Percentiles rank a stretch among this genome's conserved stretches.
These are phyloP conservation scores for Melanotaenia nigrans DNA, from an alignment of 2,797 vertebrate species.

Conservation along the genomic window DNA sequence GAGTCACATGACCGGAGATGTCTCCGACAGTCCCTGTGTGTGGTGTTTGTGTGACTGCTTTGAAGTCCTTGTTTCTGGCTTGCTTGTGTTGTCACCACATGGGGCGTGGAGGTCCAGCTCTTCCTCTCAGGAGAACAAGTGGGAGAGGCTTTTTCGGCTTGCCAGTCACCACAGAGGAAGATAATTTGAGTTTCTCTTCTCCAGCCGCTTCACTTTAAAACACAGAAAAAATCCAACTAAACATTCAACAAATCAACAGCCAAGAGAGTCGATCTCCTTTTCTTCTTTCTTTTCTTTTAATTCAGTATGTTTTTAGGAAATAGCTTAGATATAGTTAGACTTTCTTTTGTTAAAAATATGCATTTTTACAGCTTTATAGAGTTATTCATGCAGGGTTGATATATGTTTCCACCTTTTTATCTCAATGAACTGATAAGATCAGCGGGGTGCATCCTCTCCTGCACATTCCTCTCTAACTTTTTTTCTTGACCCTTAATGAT, in stretches of 20 bases:
- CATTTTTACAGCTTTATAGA: background rate
- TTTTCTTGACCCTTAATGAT: slow-evolving; percentile 43
- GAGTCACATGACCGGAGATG: slow-evolving; percentile 77
- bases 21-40: slow-evolving; percentile 72
- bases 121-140: slow-evolving; percentile 59
- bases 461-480: slow-evolving; percentile 10
- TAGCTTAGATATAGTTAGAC: background rate
- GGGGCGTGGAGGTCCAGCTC: slow-evolving; percentile 53
- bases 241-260: slow-evolving; percentile 14
- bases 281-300: slow-evolving; percentile 23
- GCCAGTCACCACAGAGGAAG: slow-evolving; percentile 49
- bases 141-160: slow-evolving; percentile 57
- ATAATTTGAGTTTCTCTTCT: slow-evolving; percentile 63
- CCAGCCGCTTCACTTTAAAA: slow-evolving; percentile 38
- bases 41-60: slow-evolving; percentile 67
- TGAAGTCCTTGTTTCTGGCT: slow-evolving; percentile 72
- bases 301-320: background rate
- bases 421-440: background rate
- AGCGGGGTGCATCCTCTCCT: slow-evolving; percentile 1
- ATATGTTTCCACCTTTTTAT: background rate
- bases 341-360: background rate
- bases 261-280: slow-evolving; percentile 7
- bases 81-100: slow-evolving; percentile 60
- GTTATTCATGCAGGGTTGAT: background rate
- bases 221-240: slow-evolving; percentile 50